Conservation (phyloP, 2,113 vertebrate genomes). For the Gobio gobio region DNA sequence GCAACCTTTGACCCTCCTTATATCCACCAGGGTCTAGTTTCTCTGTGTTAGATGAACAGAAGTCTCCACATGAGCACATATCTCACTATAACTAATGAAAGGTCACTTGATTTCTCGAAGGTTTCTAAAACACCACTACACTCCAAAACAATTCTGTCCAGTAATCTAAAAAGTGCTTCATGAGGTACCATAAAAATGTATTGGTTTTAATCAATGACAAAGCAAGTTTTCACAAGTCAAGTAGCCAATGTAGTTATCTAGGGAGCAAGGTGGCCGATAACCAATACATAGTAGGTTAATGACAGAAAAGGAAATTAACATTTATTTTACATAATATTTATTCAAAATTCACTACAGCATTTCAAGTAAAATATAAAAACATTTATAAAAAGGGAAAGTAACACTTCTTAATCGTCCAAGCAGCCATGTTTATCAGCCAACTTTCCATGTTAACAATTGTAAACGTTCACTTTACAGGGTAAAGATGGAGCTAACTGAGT, state of each 20-base stretch:
- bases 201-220: not conserved
- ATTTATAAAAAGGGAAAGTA: not conserved
- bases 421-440: not conserved
- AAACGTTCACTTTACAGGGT: not conserved
- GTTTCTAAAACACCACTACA: not conserved
- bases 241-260: not conserved
- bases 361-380: not conserved
- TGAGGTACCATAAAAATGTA: not conserved
- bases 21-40: slow-evolving; percentile 44
- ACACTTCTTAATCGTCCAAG: not conserved
- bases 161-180: not conserved
- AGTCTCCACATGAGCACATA: slow-evolving; percentile 26
- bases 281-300: not conserved
- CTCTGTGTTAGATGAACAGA: slow-evolving; percentile 13
- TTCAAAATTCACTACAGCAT: not conserved
- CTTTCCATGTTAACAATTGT: not conserved
- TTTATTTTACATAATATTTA: not conserved
- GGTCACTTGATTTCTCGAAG: not conserved
- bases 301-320: not conserved
- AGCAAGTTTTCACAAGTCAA: not conserved
- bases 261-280: not conserved
- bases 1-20: slow-evolving; percentile 48
- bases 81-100: slow-evolving; percentile 28
- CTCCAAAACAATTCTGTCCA: not conserved
- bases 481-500: not conserved